These are phyloP conservation scores for Acrocera orbiculus DNA, from an alignment of 2,888 invertebrate species.

Conservation along the genomic window DNA sequence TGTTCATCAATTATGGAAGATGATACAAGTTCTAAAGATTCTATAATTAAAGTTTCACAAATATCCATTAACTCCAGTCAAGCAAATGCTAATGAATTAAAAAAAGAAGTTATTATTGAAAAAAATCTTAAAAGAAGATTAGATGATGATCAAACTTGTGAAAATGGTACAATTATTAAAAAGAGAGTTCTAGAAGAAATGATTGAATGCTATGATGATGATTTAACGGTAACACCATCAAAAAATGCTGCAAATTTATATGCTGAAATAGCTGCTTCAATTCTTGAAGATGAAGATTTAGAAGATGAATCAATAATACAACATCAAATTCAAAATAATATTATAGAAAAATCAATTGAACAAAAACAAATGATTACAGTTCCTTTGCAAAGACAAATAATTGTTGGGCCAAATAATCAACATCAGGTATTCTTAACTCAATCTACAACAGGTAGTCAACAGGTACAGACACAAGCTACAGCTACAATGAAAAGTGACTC, in stretches of 20 bases:
- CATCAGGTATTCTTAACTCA: constrained; percentile 7
- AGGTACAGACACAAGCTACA: constrained; percentile 17
- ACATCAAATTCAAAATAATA: neutral
- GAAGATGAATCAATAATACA: constrained; percentile 8
- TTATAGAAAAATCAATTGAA: constrained; percentile 6
- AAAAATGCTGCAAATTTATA: constrained; percentile 73
- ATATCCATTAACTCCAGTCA: constrained; percentile 36
- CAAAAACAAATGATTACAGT: constrained; percentile 22
- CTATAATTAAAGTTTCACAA: constrained; percentile 20
- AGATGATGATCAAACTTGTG: constrained; percentile 19
- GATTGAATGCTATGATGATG: constrained; percentile 33
- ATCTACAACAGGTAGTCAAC: neutral
- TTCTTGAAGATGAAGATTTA: constrained; percentile 60
- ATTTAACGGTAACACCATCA: constrained; percentile 33
- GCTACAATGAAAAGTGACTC: constrained; percentile 30
- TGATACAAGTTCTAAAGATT: constrained; percentile 36
- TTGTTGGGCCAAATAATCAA: constrained; percentile 22
- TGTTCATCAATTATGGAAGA: constrained; percentile 31
- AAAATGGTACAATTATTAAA: constrained; percentile 20
- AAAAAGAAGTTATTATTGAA: constrained; percentile 35
- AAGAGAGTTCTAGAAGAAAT: constrained; percentile 34
- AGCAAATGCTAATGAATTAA: constrained; percentile 68
- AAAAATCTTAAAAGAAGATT: constrained; percentile 19
- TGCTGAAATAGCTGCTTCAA: constrained; percentile 69
- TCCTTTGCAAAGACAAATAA: constrained; percentile 24